Evolutionary conservation across 2,113 vertebrate genomes (phyloP).

Genomic region (Plestiodon gilberti): DNA sequence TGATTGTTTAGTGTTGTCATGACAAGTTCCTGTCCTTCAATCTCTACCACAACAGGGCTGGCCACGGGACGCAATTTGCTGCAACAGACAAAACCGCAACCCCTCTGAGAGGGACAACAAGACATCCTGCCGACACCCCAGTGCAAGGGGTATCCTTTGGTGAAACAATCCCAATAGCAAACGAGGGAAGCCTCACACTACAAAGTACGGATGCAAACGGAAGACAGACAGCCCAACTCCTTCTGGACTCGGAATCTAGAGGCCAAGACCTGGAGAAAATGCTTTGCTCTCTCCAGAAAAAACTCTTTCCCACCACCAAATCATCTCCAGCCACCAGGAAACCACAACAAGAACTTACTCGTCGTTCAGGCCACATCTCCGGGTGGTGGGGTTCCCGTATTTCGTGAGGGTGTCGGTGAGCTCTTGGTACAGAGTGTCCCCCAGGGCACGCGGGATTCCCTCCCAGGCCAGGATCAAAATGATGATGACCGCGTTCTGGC

Average conservation of each 20-base stretch:
- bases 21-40: no score
- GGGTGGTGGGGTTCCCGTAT: conserved; percentile 93
- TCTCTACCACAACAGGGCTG: no score
- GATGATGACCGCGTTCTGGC: conserved; percentile 91
- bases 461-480: conserved; percentile 98
- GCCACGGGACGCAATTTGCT: no score
- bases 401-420: conserved; percentile 90
- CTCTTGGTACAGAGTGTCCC: conserved; percentile 92
- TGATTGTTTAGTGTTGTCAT: no score
- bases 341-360: conserved; percentile 80
- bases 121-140: no score
- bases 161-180: no score
- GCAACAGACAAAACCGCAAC: no score
- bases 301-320: not conserved
- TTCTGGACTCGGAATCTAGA: no score
- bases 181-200: not conserved
- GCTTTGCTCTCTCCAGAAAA: not conserved
- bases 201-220: not conserved
- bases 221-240: not conserved
- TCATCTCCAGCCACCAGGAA: not conserved
- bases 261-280: not conserved
- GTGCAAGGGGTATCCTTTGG: no score
- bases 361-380: conserved; percentile 96
- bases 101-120: no score
- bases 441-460: conserved; percentile 87